Percentiles rank a stretch among this genome's conserved stretches.
These are phyloP conservation scores for Phania funesta DNA, from an alignment of 2,888 invertebrate species.

Conservation along the genomic window DNA sequence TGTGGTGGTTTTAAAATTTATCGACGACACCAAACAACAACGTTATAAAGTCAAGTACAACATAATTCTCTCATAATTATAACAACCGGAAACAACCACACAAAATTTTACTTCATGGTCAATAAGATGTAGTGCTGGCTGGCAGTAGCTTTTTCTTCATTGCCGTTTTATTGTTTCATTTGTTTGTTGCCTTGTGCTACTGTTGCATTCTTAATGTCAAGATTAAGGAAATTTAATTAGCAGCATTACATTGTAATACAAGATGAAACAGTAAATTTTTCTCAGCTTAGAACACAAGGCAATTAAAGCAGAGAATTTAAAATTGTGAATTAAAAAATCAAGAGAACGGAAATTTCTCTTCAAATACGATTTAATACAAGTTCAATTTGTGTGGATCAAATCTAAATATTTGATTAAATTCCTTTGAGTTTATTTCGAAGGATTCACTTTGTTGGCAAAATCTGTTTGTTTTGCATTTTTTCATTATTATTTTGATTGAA, in stretches of 20 bases:
- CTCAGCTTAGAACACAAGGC: conserved; percentile 39
- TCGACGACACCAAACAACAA: conserved; percentile 6
- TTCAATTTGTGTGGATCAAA: neutral
- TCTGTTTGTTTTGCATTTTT: neutral
- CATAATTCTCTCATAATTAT: conserved; percentile 48
- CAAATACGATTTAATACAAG: neutral
- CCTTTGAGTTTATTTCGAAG: neutral
- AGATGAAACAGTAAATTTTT: conserved; percentile 36
- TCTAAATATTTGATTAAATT: neutral
- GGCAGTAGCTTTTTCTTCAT: neutral
- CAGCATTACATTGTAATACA: conserved; percentile 51
- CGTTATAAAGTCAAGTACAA: conserved; percentile 41
- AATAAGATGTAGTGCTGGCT: conserved; percentile 20
- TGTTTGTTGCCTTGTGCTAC: neutral
- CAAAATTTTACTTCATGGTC: conserved; percentile 51
- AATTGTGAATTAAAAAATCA: neutral
- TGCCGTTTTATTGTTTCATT: neutral
- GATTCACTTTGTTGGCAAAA: neutral
- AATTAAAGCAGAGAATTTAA: neutral
- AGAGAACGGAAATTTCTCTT: neutral
- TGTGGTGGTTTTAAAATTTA: conserved; percentile 32
- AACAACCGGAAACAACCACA: conserved; percentile 26
- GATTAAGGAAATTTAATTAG: conserved; percentile 65
- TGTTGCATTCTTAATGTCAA: conserved; percentile 48
- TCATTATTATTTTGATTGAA: conserved; percentile 11